Evolutionary conservation across 2,797 vertebrate genomes (phyloP), one percentile per base, ranked within the genome.

Genomic region (Staurois parvus): DNA sequence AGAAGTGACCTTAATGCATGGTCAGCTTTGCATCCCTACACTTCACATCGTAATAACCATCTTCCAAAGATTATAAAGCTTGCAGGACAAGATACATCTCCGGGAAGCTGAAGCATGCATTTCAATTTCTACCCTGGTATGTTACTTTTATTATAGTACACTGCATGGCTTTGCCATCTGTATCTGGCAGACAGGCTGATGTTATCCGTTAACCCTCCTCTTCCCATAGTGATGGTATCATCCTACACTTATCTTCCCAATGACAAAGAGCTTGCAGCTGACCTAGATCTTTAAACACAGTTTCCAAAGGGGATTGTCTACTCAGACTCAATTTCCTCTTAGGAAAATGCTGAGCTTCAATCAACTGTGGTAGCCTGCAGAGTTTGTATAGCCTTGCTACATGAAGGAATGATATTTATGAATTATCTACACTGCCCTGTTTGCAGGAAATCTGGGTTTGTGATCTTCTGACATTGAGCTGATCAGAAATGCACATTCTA

Each of bases 271-370:
- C 42, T 85, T 76, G 69, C 69, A 79, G 67, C 42, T 85, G 84
- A 80, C 84, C 84, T 79, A 85, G 70, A 80, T 81, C 72, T 81
- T 76, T 69, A 85, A 68, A 79, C 75, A 79, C 29, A 81, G 81
- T 80, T 85, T 81, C 72, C 78, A 80, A 85, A 75, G 77, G 77
- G 84, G 77, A 85, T 85, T 85, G 76, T 26, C 76, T 64, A 72
- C 69, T 79, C 75, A 72, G 69, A 84, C 77, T 79, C 77, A 85
- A 85, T 85, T 85, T 85, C 84, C 84, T 85, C 84, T 62, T 80
- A 67, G 77, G 69, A 74, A 81, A 85, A 81, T 75, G 77, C 72
- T 75, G 78, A 80, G 84, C 84, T 80, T 8, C 84, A 85, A 72
- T 74, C 76, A 80, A 26, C 69, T 37, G 76, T n/a, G 67, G 40